Evolutionary conservation across 2,113 vertebrate species (phyloP).

Genomic region (Scopus umbretta): DNA sequence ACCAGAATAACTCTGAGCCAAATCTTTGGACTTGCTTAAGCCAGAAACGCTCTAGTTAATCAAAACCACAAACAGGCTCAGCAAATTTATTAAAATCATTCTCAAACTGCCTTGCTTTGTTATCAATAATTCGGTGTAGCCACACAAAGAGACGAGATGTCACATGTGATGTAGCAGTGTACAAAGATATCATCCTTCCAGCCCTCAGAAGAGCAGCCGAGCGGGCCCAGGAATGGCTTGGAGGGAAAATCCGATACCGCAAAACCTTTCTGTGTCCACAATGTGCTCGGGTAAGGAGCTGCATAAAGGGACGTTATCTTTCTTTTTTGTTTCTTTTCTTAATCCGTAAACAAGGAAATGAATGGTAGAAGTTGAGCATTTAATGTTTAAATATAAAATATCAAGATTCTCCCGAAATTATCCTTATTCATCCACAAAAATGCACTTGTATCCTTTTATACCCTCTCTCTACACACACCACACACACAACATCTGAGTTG

Average conservation of each 20-base stretch:
- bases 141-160: accelerated
- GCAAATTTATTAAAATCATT: neutral
- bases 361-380: neutral
- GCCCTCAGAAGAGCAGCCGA: neutral
- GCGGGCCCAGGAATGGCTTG: accelerated
- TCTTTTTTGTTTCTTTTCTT: neutral
- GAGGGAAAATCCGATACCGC: neutral
- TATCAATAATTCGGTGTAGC: accelerated
- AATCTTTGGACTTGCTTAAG: neutral
- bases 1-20: neutral
- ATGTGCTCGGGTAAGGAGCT: accelerated
- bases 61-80: neutral
- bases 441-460: neutral
- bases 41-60: accelerated
- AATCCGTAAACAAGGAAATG: neutral
- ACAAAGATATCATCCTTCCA: neutral
- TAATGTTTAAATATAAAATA: neutral
- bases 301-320: neutral
- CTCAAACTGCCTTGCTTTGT: neutral
- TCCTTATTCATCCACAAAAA: neutral
- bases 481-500: neutral
- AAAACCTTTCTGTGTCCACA: neutral
- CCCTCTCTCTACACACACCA: neutral
- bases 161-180: accelerated
- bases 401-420: neutral